Percentiles rank a stretch among this genome's conserved stretches.
Conservation (phyloP, 2,888 invertebrate species). For the Arge pagana region DNA sequence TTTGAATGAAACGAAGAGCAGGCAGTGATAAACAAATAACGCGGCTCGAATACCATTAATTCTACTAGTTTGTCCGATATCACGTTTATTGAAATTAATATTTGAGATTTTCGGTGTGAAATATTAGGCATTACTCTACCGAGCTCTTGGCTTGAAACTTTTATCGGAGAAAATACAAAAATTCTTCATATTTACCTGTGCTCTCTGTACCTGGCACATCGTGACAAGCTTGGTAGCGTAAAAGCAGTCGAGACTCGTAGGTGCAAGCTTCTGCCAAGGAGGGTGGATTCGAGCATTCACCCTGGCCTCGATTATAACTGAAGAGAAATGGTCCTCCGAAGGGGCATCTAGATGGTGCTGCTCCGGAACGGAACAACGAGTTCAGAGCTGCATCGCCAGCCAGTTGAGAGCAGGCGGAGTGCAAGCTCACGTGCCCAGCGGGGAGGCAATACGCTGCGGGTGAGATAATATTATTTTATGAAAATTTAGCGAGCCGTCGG, state of each 20-base stretch:
- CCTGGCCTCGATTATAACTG: slow-evolving; percentile 75
- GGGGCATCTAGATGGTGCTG: slow-evolving; percentile 76
- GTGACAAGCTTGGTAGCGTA: slow-evolving; percentile 83
- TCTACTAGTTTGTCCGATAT: no score
- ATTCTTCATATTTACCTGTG: slow-evolving; percentile 74
- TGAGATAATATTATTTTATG: slow-evolving; percentile 8
- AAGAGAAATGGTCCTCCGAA: slow-evolving; percentile 82
- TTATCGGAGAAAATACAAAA: no score
- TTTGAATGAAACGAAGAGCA: no score
- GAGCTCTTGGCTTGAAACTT: no score
- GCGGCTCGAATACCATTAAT: no score
- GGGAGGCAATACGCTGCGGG: slow-evolving; percentile 66
- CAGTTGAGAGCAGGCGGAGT: slow-evolving; percentile 70
- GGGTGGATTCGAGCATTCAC: slow-evolving; percentile 74
- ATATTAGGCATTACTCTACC: no score
- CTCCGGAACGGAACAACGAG: slow-evolving; percentile 76
- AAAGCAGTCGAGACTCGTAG: slow-evolving; percentile 76
- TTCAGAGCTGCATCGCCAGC: slow-evolving; percentile 74
- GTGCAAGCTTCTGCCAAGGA: slow-evolving; percentile 84
- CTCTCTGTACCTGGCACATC: slow-evolving; percentile 79
- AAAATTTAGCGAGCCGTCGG: slow-evolving; percentile 33
- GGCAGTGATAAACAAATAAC: no score
- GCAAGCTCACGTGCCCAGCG: slow-evolving; percentile 60
- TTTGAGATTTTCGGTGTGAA: no score
- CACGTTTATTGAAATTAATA: no score